These are phyloP conservation scores for Pandemis corylana DNA, from an alignment of 2,888 invertebrate genomes.

Conservation along the genomic window DNA sequence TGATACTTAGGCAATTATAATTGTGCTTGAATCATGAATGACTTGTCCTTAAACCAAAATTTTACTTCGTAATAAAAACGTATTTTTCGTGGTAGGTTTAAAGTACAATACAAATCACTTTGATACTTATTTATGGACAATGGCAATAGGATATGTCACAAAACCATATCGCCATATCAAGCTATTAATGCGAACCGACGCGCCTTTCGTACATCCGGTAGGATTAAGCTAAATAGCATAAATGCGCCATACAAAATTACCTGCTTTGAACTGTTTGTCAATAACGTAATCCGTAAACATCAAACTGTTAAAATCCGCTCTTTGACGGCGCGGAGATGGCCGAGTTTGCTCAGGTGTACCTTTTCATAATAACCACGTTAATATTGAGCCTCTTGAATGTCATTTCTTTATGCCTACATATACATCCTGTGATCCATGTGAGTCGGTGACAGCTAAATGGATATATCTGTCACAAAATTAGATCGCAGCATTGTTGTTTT, in stretches of 20 bases:
- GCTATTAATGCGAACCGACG: slow-evolving; percentile 39
- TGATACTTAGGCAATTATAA: too few species aligned
- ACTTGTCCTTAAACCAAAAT: too few species aligned
- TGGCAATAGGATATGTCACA: neutral
- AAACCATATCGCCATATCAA: neutral
- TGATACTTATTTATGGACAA: neutral
- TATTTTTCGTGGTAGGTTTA: too few species aligned
- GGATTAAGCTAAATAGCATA: slow-evolving; percentile 55
- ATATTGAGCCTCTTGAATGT: slow-evolving; percentile 45
- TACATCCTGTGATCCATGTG: slow-evolving; percentile 44
- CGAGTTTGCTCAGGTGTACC: slow-evolving; percentile 75
- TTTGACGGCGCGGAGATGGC: slow-evolving; percentile 64
- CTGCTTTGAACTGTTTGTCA: slow-evolving; percentile 78
- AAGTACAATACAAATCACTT: neutral
- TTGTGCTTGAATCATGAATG: too few species aligned
- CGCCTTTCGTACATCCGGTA: slow-evolving; percentile 58
- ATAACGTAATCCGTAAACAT: slow-evolving; percentile 78
- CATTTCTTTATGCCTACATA: slow-evolving; percentile 37
- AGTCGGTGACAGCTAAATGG: slow-evolving; percentile 46
- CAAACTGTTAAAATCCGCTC: slow-evolving; percentile 81
- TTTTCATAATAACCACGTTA: slow-evolving; percentile 50
- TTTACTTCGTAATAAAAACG: too few species aligned
- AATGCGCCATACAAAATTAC: slow-evolving; percentile 71
- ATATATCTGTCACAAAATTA: slow-evolving; percentile 33
- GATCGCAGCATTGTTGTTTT: slow-evolving; percentile 30